Evolutionary conservation across 1,140 invertebrate species (phyloP).

Genomic region (Procambarus clarkii): DNA sequence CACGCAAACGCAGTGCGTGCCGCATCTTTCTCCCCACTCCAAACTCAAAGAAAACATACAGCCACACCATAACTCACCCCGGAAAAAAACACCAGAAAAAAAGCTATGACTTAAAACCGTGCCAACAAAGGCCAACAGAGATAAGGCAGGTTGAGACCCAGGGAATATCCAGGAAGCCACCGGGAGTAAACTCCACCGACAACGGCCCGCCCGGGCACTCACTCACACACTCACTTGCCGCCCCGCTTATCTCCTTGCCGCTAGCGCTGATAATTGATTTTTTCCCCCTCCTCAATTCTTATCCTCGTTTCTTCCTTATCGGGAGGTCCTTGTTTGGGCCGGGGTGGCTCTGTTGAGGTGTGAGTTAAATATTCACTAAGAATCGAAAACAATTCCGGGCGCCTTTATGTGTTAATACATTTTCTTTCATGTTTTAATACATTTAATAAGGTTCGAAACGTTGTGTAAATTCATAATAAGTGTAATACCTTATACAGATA

Average conservation of each 20-base stretch:
- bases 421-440: too few relatives aligned
- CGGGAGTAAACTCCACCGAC: conserved; percentile 19
- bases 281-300: not conserved
- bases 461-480: too few relatives aligned
- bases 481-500: too few relatives aligned
- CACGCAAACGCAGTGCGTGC: not conserved
- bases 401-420: too few relatives aligned
- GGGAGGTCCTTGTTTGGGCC: conserved; percentile 23
- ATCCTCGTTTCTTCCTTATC: not conserved
- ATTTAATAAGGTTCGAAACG: too few relatives aligned
- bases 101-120: not conserved
- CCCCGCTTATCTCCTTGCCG: conserved; percentile 13
- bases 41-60: not conserved
- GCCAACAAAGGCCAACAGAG: not conserved
- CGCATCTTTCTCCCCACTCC: not conserved
- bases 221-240: not conserved
- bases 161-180: conserved; percentile 1
- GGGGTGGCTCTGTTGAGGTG: conserved; percentile 4
- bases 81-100: not conserved
- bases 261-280: conserved; percentile 15
- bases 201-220: not conserved
- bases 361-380: not conserved
- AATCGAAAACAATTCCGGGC: too few relatives aligned
- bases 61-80: not conserved
- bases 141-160: not conserved